Base-by-base conservation (phyloP, 2,888 invertebrate genomes). In the Odontocerum albicorne region DNA sequence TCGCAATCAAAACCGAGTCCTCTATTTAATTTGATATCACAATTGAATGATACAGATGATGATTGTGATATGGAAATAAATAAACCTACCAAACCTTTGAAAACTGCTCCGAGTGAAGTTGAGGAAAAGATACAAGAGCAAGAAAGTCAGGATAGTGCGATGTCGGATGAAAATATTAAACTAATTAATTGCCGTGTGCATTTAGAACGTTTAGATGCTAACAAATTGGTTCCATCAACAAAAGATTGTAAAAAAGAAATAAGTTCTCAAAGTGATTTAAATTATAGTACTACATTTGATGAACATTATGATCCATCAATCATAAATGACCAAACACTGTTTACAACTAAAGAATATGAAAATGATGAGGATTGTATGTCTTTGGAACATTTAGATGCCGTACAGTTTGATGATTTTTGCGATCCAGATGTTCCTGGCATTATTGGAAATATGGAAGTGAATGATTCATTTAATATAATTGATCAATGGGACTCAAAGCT, bases 401-500 rank as follows among this genome's bases (percentile, higher is more conserved):
- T 46, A 7, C 44, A 50, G 21, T 58, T 58, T 46, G 54, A 43
- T 21, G 42, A 49, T 13, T 50, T 58, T 12, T 45, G 49, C 13
- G 60, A 60, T 32, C 47, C 57, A 1, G 60, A 60, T 33, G 49
- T 49, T 13, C 55, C 57, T 6, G 52, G 40, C 16, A 57, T 60
- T 15, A 51, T 60, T 27, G 55, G 51, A 10, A 57, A 55, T 22
- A 60, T 60, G 4, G 35, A 45, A 40, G 57, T 33, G 4, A 51
- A 52, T 33, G 57, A 60, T 17, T 44, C 55, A 2, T 43, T 60
- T 10, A 42, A 42, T 13, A 46, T 60, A 2, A 55, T 60, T 2
- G 57, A 60, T 20, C 54, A 60, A 22, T 60, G 60, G 60, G 60
- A 60, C 42, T 60, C 60, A 2, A 54, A 52, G 27, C 21, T 60